A percentile compares a stretch with the other conserved stretches of the same genome.
Conservation (phyloP, 2,797 vertebrate genomes). For the Hyperoplus immaculatus region DNA sequence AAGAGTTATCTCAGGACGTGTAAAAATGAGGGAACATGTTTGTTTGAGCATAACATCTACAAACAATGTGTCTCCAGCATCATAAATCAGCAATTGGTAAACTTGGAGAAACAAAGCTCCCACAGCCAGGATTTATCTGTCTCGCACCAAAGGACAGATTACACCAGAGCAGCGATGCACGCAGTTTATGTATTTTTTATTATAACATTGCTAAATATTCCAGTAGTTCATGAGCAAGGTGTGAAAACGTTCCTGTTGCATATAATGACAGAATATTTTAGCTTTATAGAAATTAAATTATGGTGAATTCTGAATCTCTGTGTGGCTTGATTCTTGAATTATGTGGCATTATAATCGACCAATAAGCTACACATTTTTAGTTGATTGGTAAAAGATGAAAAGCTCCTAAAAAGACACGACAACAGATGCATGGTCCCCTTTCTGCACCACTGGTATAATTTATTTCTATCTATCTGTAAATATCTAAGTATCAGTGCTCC, state of each 20-base stretch:
- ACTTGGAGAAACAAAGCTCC: slow-evolving; percentile 54
- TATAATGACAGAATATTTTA: slow-evolving; percentile 1
- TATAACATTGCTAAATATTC: slow-evolving; percentile 24
- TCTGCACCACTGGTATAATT: no score
- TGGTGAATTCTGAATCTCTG: background rate
- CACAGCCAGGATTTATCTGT: slow-evolving; percentile 26
- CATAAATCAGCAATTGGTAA: slow-evolving; percentile 72
- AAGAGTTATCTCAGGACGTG: slow-evolving; percentile 50
- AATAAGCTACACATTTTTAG: background rate
- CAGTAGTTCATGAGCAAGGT: background rate
- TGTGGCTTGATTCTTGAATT: background rate
- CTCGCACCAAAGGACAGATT: slow-evolving; percentile 32
- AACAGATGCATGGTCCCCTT: background rate
- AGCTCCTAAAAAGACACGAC: background rate
- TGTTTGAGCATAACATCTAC: slow-evolving; percentile 57
- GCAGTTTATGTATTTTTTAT: slow-evolving; percentile 29
- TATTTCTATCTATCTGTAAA: background rate
- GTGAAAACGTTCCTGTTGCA: slow-evolving; percentile 26
- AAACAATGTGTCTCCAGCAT: slow-evolving; percentile 41
- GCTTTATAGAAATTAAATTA: slow-evolving; percentile 1
- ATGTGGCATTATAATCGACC: background rate
- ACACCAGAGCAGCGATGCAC: slow-evolving; percentile 13
- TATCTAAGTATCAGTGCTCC: slow-evolving; percentile 6
- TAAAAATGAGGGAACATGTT: slow-evolving; percentile 47
- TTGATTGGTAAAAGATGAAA: slow-evolving; percentile 12